A percentile compares a stretch with the other conserved stretches of the same genome.
Evolutionary conservation across 2,888 invertebrate species (phyloP).

Genomic region (Epiblema foenella): DNA sequence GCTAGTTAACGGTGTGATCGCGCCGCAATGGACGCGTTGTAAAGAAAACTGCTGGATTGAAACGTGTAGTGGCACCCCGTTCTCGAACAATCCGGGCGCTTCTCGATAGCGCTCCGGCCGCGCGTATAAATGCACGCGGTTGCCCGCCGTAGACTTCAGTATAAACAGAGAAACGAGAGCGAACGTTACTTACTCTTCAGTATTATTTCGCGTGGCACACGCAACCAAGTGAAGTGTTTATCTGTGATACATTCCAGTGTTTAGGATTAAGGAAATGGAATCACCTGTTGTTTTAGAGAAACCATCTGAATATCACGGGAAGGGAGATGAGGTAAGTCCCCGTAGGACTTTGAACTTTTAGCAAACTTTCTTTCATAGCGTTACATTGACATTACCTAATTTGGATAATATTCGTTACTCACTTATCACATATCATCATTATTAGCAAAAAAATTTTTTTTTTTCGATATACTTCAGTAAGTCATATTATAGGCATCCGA

Average conservation of each 20-base stretch:
- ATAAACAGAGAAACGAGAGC: conserved; percentile 64
- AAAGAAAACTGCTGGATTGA: conserved; percentile 25
- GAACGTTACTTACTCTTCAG: conserved; percentile 55
- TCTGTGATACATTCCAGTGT: conserved; percentile 76
- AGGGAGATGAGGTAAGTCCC: conserved; percentile 77
- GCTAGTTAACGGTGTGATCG: conserved; percentile 44
- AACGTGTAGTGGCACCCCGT: conserved; percentile 42
- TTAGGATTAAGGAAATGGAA: conserved; percentile 77
- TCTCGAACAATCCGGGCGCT: conserved; percentile 67
- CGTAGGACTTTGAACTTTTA: conserved; percentile 43
- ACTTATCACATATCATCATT: not conserved
- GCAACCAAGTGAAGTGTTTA: conserved; percentile 66
- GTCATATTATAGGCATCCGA: too few species aligned
- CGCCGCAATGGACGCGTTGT: conserved; percentile 39
- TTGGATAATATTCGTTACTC: conserved; percentile 29
- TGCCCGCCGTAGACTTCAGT: conserved; percentile 65
- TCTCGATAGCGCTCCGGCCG: conserved; percentile 54
- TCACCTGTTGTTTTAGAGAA: conserved; percentile 86
- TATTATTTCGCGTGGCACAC: conserved; percentile 55
- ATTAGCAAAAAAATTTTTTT: not conserved
- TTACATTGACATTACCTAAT: conserved; percentile 32
- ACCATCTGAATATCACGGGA: conserved; percentile 84
- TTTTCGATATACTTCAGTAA: too few species aligned
- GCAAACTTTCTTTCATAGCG: conserved; percentile 47
- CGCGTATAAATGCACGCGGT: conserved; percentile 70